phyloP scores from a whole-genome alignment of 2,888 invertebrate species.

The Torymus aiolomorphi region DNA sequence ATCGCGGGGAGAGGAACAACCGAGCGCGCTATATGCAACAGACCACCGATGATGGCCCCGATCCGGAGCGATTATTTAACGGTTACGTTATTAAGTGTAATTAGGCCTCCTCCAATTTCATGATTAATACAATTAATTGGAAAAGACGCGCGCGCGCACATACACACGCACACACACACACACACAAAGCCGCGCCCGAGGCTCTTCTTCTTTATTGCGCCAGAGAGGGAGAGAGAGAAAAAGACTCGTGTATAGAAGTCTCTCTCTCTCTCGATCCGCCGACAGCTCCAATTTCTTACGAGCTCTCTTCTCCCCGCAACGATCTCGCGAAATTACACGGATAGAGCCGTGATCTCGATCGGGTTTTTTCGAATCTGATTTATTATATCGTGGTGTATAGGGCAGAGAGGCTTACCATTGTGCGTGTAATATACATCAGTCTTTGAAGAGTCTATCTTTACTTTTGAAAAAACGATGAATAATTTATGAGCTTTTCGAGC shows the following conservation, averaged over 20 bases:
- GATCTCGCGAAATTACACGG: background rate
- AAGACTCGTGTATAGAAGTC: background rate
- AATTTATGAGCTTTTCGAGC: constrained; percentile 34
- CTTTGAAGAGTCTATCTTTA: background rate
- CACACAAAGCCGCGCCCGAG: too few species aligned
- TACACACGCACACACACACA: background rate
- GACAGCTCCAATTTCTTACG: background rate
- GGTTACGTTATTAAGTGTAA: constrained; percentile 75
- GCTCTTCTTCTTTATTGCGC: constrained; percentile 5
- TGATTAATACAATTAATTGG: constrained; percentile 75
- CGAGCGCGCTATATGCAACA: constrained; percentile 57
- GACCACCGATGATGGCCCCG: constrained; percentile 68
- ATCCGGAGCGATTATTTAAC: constrained; percentile 75
- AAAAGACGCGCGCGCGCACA: constrained; percentile 63
- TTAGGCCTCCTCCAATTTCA: constrained; percentile 75
- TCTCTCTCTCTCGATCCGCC: background rate
- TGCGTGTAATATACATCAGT: background rate
- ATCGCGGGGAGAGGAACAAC: background rate
- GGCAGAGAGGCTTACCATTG: too few species aligned
- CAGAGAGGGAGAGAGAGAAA: background rate
- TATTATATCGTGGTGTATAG: too few species aligned
- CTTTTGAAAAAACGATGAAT: constrained; percentile 1
- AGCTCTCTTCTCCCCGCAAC: background rate
- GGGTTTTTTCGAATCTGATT: too few species aligned
- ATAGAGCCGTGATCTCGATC: background rate